Evolutionary conservation across 2,797 vertebrate species (phyloP).

Genomic region (Neosilurus hyrtlii): DNA sequence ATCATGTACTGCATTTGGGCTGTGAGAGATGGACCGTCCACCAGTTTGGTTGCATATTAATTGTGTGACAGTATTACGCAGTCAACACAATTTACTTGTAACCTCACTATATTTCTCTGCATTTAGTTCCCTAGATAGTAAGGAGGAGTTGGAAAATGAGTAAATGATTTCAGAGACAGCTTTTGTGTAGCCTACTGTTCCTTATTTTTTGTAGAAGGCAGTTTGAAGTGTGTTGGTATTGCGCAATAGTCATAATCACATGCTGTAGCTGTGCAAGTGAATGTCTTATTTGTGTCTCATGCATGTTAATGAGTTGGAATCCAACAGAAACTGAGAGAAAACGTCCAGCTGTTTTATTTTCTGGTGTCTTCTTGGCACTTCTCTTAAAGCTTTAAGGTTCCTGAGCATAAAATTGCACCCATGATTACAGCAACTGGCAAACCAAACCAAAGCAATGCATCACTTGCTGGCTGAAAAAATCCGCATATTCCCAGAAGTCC

Average conservation of each 20-base stretch:
- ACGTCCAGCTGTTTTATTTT: not conserved
- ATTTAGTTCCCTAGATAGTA: too few species aligned
- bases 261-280: not conserved
- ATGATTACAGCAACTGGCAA: not conserved
- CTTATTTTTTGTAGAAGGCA: too few species aligned
- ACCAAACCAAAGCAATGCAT: conserved; percentile 1
- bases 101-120: too few species aligned
- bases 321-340: not conserved
- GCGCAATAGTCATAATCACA: not conserved
- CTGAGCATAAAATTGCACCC: not conserved
- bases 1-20: too few species aligned
- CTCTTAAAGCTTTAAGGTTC: not conserved
- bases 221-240: not conserved
- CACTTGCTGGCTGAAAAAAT: conserved; percentile 1
- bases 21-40: too few species aligned
- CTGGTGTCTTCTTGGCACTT: not conserved
- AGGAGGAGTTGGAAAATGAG: too few species aligned
- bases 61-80: too few species aligned
- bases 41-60: too few species aligned
- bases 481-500: not conserved
- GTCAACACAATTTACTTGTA: too few species aligned
- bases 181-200: not conserved
- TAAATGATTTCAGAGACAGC: too few species aligned
- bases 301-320: not conserved
- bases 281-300: not conserved